phyloP scores from a whole-genome alignment of 2,113 vertebrate genomes.

The Callipepla californica region DNA sequence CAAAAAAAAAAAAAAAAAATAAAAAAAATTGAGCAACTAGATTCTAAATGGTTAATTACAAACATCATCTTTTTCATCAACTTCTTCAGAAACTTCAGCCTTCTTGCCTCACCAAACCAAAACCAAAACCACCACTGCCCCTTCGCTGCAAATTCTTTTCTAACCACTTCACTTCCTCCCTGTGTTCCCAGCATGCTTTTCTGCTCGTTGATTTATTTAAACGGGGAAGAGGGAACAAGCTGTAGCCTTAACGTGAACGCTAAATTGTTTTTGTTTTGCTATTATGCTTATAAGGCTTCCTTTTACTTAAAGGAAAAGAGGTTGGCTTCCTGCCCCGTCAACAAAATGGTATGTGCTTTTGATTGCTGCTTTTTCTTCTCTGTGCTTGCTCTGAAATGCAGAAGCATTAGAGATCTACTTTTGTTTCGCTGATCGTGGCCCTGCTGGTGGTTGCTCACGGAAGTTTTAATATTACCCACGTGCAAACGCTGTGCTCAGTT shows the following conservation, averaged over 20 bases:
- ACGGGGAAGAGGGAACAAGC: not conserved
- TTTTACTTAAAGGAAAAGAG: not conserved
- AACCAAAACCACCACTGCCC: not conserved
- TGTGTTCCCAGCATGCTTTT: slow-evolving; percentile 13
- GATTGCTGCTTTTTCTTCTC: not conserved
- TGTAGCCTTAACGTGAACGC: not conserved
- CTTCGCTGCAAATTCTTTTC: not conserved
- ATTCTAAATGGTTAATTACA: not conserved
- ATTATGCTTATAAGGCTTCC: not conserved
- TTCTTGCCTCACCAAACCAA: not conserved
- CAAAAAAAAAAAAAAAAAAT: not conserved
- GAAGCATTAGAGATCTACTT: not conserved
- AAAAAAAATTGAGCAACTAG: not conserved
- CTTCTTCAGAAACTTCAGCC: not conserved
- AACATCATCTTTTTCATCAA: not conserved
- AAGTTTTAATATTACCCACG: not conserved
- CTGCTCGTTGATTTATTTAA: slow-evolving; percentile 37
- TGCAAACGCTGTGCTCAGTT: not conserved
- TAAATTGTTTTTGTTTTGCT: not conserved
- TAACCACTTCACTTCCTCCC: not conserved
- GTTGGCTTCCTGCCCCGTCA: not conserved
- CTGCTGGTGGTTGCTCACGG: not conserved
- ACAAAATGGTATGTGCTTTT: not conserved
- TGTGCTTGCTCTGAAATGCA: not conserved
- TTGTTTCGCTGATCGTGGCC: not conserved